Evolutionary conservation across 1,140 invertebrate genomes (phyloP), one percentile per base, ranked within the genome.

Genomic region (Drosophila navojoa): DNA sequence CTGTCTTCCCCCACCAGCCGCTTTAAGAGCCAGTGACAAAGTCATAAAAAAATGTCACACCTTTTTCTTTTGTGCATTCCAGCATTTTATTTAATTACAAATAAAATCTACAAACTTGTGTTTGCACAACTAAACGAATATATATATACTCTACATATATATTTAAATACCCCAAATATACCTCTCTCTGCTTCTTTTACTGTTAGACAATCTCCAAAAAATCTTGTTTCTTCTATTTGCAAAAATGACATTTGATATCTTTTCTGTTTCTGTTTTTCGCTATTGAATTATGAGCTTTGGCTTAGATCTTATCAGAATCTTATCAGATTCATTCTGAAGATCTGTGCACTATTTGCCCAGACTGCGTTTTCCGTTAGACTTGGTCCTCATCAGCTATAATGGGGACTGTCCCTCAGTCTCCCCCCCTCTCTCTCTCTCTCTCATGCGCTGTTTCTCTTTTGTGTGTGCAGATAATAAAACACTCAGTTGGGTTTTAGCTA

Each of bases 41-140:
- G 79, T 49, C 79, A 78, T 89, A 89, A 89, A 89, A 82, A 80
- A 77, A 84, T 89, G 74, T 89, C 84, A 80, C 84, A 89, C 84
- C 84, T 85, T 81, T 54, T 60, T 60, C 13, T 74, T 66, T 22
- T 47, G 15, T 50, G 50, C 15, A 61, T 60, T 53, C 71, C 75
- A 74, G 64, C 60, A 77, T 78, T 81, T 80, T 85, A 71, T 85
- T 85, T 85, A 85, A 85, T 85, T 85, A 76, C 81, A 69, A 69
- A 82, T 87, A 89, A 82, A 81, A 86, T 79, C 52, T 77, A 76
- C 72, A 25, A 47, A 25, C 32, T 32, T 7, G 6, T 32, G 49
- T 52, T 27, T 52, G 49, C 25, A 35, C 22, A 50, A 19, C 50
- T 44, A 53, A 35, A 57, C 40, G 49, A 67, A 60, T 64, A 63